Percentiles rank a stretch among this genome's conserved stretches.
phyloP scores from a whole-genome alignment of 2,888 invertebrate genomes.

The Deroplatys truncata region DNA sequence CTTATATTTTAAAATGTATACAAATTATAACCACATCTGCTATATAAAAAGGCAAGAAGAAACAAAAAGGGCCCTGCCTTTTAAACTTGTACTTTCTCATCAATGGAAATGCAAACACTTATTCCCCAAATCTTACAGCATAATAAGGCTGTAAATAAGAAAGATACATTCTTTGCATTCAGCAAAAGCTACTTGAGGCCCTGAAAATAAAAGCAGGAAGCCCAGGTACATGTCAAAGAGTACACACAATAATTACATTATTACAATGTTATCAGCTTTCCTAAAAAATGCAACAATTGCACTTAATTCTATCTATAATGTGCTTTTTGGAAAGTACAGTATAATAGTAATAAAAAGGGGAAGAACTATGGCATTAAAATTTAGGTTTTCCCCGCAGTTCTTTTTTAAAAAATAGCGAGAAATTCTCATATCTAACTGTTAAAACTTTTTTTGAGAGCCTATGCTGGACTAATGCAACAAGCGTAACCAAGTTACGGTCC shows the following conservation, averaged over 20 bases:
- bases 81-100: not conserved
- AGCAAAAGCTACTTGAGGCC: not conserved
- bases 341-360: conserved; percentile 2
- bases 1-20: not conserved
- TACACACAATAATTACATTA: not conserved
- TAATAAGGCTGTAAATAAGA: not conserved
- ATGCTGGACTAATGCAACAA: not conserved
- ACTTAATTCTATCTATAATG: not conserved
- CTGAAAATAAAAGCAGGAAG: conserved; percentile 1
- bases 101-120: not conserved
- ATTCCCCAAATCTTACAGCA: not conserved
- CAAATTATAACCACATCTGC: not conserved
- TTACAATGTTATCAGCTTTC: not conserved
- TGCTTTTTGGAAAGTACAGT: conserved; percentile 1
- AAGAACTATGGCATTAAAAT: conserved; percentile 1
- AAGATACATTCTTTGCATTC: not conserved
- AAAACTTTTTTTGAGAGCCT: not conserved
- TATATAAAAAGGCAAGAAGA: no score
- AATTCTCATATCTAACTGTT: not conserved
- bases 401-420: conserved; percentile 1
- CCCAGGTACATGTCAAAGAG: not conserved
- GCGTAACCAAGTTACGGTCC: not conserved
- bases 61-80: not conserved
- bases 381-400: not conserved
- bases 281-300: not conserved